A percentile compares a stretch with the other conserved stretches of the same genome.
These are phyloP conservation scores for Abrostola triplasia DNA, from an alignment of 2,888 invertebrate genomes.

Conservation along the genomic window DNA sequence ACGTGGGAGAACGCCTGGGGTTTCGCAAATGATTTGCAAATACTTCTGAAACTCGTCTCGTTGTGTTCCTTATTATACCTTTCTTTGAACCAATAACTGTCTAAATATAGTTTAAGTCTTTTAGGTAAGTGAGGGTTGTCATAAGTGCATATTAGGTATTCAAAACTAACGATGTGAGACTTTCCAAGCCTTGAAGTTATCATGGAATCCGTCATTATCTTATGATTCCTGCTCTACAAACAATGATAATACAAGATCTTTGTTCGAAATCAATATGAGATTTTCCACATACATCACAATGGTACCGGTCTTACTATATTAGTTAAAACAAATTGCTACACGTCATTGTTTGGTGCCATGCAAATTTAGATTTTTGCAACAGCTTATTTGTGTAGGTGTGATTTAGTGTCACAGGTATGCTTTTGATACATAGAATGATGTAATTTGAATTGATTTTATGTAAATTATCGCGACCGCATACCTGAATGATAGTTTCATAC, in stretches of 20 bases:
- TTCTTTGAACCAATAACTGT: slow-evolving; percentile 28
- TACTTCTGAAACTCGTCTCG: slow-evolving; percentile 46
- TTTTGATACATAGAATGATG: slow-evolving; percentile 58
- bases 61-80: slow-evolving; percentile 36
- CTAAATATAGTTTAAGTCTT: slow-evolving; percentile 6
- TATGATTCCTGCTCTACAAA: neutral
- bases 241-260: neutral
- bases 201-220: neutral
- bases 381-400: slow-evolving; percentile 65
- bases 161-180: neutral
- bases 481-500: slow-evolving; percentile 31
- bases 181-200: neutral
- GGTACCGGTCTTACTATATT: slow-evolving; percentile 51
- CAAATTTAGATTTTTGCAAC: slow-evolving; percentile 75
- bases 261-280: slow-evolving; percentile 10
- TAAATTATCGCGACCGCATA: slow-evolving; percentile 43
- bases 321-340: slow-evolving; percentile 47
- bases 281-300: slow-evolving; percentile 28
- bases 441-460: slow-evolving; percentile 50
- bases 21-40: slow-evolving; percentile 64
- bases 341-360: slow-evolving; percentile 61
- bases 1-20: slow-evolving; percentile 79
- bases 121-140: slow-evolving; percentile 1
- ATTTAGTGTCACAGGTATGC: slow-evolving; percentile 59
- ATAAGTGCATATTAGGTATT: neutral